Base-by-base conservation (phyloP, 2,888 invertebrate genomes). In the Osmoderma eremita region DNA sequence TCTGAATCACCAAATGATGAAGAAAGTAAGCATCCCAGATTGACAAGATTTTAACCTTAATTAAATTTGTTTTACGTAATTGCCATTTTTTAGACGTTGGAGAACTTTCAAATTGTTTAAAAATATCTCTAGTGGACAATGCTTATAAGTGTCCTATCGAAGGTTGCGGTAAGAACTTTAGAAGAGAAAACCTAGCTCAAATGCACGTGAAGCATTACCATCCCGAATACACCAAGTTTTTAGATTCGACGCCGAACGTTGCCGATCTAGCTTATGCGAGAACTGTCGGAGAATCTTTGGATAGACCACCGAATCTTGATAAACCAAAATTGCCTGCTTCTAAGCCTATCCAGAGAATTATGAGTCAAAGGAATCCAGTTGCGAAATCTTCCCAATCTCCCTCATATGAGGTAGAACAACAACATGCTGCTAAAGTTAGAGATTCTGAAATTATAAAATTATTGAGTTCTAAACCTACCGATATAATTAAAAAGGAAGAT, bases 191-290 rank as follows among this genome's bases (percentile, higher is more conserved):
- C 70, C 87, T 97, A 56, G 84, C 97, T 6, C 91, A 93, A 83
- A 96, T 95, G 89, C 97, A 97, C 79, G 91, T 97, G 45, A 97
- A 97, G 77, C 96, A 97, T 80, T 97, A 97, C 81, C 97, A 97
- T 82, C 88, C 90, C 1, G 92, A 94, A 71, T 86, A 92, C 67
- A 87, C 88, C 1, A 89, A 91, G 79, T 88, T 88, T 79, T 83
- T 94, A 71, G 93, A 93, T 2, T 87, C 87, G 0, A 93, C 94
- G 0, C 94, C 94, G 0, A 94, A 94, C 81, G 94, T 95, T 65
- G 88, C 92, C 17, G 94, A 95, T 79, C 82, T 95, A 68, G 94
- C 95, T 0, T 91, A 91, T 72, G 93, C 94, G 0, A 86, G 95
- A 71, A 90, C 92, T 0, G 87, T 88, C 12, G 88, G 88, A 0